These are phyloP conservation scores for Lepidothrix coronata DNA, from an alignment of 2,113 vertebrate genomes.

Conservation along the genomic window DNA sequence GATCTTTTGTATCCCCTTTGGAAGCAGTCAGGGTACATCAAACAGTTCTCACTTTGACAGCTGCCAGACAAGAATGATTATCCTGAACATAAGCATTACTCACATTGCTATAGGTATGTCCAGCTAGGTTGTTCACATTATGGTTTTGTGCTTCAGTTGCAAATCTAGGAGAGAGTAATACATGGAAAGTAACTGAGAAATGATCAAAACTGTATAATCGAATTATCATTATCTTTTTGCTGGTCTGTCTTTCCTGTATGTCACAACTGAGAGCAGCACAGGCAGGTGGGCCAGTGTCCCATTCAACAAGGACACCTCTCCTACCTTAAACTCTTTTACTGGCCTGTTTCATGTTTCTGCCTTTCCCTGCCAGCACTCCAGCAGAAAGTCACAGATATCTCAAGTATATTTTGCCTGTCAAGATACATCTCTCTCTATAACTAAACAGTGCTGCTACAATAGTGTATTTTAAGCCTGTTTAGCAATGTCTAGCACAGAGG, in stretches of 20 bases:
- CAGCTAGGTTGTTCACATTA: conserved; percentile 19
- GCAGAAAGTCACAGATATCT: background rate
- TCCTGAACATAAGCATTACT: conserved; percentile 40
- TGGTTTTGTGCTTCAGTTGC: conserved; percentile 45
- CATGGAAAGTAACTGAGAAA: background rate
- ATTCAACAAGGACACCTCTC: background rate
- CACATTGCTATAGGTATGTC: conserved; percentile 66
- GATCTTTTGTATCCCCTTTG: background rate
- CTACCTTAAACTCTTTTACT: background rate
- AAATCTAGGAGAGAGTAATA: conserved; percentile 63
- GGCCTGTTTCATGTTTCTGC: background rate
- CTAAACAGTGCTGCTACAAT: background rate
- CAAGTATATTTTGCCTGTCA: background rate
- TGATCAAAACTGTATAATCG: background rate
- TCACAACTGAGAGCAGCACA: background rate
- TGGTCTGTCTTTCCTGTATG: background rate
- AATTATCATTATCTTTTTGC: background rate
- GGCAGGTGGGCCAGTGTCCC: background rate
- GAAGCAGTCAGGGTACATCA: background rate
- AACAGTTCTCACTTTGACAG: background rate
- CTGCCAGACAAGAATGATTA: background rate
- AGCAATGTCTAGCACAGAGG: background rate
- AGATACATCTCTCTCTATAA: background rate
- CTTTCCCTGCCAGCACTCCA: background rate
- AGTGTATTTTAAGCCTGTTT: background rate